Percentiles rank a stretch among this genome's conserved stretches.
These are phyloP conservation scores for Crocuta crocuta DNA, from an alignment of 2,113 vertebrate genomes.

Conservation along the genomic window DNA sequence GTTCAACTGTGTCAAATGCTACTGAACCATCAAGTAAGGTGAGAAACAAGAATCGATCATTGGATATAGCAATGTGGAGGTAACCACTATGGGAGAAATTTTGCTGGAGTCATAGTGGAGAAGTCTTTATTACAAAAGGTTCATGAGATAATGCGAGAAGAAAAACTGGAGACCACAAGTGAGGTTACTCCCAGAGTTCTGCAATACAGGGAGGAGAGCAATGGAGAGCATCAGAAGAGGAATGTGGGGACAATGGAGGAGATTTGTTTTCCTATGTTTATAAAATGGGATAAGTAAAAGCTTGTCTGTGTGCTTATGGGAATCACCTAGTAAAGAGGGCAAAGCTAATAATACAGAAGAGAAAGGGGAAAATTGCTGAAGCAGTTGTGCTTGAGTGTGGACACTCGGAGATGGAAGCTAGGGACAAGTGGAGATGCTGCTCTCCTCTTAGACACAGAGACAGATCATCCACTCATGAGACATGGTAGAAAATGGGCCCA, in stretches of 20 bases:
- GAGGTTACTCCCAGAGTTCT: neutral
- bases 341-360: neutral
- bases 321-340: neutral
- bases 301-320: neutral
- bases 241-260: neutral
- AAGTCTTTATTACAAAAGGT: neutral
- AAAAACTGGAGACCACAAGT: neutral
- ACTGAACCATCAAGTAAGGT: neutral
- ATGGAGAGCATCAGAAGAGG: neutral
- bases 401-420: neutral
- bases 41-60: neutral
- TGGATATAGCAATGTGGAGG: neutral
- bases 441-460: neutral
- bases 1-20: neutral
- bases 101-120: neutral
- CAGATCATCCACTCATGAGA: neutral
- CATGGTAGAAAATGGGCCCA: neutral
- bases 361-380: neutral
- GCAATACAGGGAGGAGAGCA: neutral
- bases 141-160: neutral
- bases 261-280: neutral
- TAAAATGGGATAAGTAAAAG: neutral
- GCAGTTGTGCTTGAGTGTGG: neutral
- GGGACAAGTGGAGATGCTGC: neutral
- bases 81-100: neutral